These are phyloP conservation scores for Esox lucius DNA, from an alignment of 2,797 vertebrate species.

Conservation along the genomic window DNA sequence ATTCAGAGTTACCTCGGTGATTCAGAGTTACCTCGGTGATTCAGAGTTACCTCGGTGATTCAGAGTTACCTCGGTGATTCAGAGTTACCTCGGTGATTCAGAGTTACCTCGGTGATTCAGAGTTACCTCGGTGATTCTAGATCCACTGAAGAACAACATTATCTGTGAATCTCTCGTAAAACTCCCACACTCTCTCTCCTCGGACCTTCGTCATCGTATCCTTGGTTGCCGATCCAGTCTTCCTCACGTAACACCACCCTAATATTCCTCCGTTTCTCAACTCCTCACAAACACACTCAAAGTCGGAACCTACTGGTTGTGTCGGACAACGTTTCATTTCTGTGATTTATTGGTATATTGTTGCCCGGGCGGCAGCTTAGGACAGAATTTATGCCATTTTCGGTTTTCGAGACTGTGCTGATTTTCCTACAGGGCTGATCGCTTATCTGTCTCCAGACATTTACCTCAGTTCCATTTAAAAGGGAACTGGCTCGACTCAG, in stretches of 20 bases:
- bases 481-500: neutral
- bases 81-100: too few species aligned
- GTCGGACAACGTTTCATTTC: neutral
- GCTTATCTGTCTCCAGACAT: conserved; percentile 9
- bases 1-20: too few species aligned
- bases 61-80: too few species aligned
- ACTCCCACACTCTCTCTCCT: conserved; percentile 37
- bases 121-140: neutral
- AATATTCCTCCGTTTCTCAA: conserved; percentile 46
- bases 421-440: conserved; percentile 14
- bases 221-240: conserved; percentile 63
- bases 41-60: too few species aligned
- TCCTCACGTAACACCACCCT: conserved; percentile 58
- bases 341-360: neutral
- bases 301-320: neutral
- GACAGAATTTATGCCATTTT: neutral
- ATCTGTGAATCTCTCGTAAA: neutral
- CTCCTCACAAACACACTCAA: conserved; percentile 28
- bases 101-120: too few species aligned
- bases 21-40: too few species aligned
- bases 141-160: neutral
- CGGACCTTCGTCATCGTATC: conserved; percentile 14
- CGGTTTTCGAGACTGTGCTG: neutral
- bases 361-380: neutral
- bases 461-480: conserved; percentile 22